Percentiles rank a stretch among this genome's conserved stretches.
phyloP scores from a whole-genome alignment of 2,888 invertebrate species.

The Drosophila differens region DNA sequence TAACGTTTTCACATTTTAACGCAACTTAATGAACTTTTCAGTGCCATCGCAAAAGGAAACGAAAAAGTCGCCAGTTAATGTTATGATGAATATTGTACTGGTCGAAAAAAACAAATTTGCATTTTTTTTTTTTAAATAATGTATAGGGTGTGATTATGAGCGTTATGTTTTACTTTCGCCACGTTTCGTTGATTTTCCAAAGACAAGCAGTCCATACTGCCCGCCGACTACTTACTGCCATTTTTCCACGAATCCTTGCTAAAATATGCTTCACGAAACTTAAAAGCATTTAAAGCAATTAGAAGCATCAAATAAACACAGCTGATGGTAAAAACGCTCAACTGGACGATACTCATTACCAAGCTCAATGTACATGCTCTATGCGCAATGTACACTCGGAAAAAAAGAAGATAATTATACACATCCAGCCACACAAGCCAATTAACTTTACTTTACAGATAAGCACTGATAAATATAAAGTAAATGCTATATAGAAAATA shows the following conservation, averaged over 20 bases:
- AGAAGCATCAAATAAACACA: slow-evolving; percentile 49
- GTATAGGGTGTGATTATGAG: slow-evolving; percentile 38
- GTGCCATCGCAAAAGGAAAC: slow-evolving; percentile 57
- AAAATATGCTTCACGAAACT: slow-evolving; percentile 74
- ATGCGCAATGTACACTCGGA: neutral
- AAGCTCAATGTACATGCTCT: too few species aligned
- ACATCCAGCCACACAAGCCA: neutral
- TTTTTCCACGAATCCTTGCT: slow-evolving; percentile 66
- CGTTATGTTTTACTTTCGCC: slow-evolving; percentile 61
- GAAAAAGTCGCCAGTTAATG: slow-evolving; percentile 53
- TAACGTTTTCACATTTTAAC: slow-evolving; percentile 67
- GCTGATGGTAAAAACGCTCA: neutral
- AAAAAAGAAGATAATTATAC: neutral
- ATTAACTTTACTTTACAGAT: neutral
- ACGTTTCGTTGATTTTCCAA: slow-evolving; percentile 49
- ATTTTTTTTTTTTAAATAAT: slow-evolving; percentile 68
- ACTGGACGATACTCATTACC: slow-evolving; percentile 19
- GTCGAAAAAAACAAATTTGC: slow-evolving; percentile 46
- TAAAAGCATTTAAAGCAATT: slow-evolving; percentile 76
- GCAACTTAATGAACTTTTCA: slow-evolving; percentile 80
- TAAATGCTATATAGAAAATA: neutral
- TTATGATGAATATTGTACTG: slow-evolving; percentile 70
- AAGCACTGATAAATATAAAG: neutral
- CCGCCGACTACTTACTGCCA: slow-evolving; percentile 32
- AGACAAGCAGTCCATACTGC: slow-evolving; percentile 22